Conservation (phyloP, 1,140 invertebrate species). For the Bilobella aurantiaca region DNA sequence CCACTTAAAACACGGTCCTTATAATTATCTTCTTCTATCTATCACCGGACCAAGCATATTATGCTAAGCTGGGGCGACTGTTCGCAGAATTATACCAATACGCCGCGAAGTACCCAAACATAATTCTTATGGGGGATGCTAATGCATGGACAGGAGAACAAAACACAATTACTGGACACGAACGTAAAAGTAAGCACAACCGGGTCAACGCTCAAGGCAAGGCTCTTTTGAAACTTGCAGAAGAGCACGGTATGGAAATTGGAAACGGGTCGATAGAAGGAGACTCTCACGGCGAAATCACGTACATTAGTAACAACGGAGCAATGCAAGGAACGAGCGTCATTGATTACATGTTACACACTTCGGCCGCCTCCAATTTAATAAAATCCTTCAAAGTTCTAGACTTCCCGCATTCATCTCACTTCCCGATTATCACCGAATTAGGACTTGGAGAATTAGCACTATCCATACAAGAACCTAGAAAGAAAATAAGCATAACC, state of each 20-base stretch:
- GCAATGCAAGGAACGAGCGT: no score
- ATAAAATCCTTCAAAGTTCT: no score
- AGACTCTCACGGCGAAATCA: not conserved
- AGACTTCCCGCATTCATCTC: no score
- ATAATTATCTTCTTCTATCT: not conserved
- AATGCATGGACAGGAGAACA: not conserved
- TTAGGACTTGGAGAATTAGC: no score
- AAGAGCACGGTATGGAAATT: not conserved
- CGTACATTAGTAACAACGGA: no score
- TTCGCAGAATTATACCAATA: not conserved
- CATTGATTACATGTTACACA: no score
- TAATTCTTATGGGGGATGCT: not conserved
- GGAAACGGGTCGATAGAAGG: no score
- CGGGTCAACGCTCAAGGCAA: not conserved
- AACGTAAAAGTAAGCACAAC: not conserved
- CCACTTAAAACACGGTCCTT: not conserved
- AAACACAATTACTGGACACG: not conserved
- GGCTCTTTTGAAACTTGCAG: not conserved
- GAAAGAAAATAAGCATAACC: no score
- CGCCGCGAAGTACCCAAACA: not conserved
- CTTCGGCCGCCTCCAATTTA: no score
- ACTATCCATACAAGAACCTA: no score
- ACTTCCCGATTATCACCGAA: no score
- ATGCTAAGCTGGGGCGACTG: not conserved
- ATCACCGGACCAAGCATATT: not conserved